These are phyloP conservation scores for Drosophila bocki DNA, from an alignment of 1,140 invertebrate genomes.

Conservation along the genomic window DNA sequence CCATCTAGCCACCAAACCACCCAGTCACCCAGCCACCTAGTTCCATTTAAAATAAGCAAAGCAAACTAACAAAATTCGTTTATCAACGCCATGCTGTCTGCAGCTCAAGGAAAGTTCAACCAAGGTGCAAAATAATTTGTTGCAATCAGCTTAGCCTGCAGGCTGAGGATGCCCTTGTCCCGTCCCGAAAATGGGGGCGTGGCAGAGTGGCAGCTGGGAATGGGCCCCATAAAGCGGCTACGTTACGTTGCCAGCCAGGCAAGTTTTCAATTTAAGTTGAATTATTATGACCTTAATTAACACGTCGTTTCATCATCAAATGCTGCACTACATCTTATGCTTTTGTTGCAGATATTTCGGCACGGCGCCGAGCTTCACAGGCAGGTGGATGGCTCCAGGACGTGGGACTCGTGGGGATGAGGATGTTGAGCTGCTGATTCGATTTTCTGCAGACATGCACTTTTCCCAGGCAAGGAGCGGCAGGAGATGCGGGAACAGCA, in stretches of 20 bases:
- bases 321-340: constrained; percentile 78
- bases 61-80: constrained; percentile 82
- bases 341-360: constrained; percentile 81
- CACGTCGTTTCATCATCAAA: constrained; percentile 83
- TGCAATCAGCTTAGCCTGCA: constrained; percentile 79
- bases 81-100: constrained; percentile 79
- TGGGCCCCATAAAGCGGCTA: constrained; percentile 3
- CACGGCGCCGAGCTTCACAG: constrained; percentile 41
- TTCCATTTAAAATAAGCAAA: constrained; percentile 80
- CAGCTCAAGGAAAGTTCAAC: constrained; percentile 77
- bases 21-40: constrained; percentile 27
- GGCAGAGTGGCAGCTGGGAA: constrained; percentile 7
- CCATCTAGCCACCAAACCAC: background rate
- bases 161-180: constrained; percentile 34
- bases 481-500: constrained; percentile 22
- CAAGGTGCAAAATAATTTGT: constrained; percentile 84
- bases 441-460: constrained; percentile 83
- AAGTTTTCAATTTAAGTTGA: constrained; percentile 84
- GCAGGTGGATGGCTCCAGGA: constrained; percentile 34
- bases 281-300: constrained; percentile 84
- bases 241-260: constrained; percentile 41
- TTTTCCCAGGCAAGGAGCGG: constrained; percentile 56
- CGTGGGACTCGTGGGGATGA: constrained; percentile 3
- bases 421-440: constrained; percentile 72
- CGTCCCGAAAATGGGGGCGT: constrained; percentile 11